Conservation (phyloP, 2,797 vertebrate species). For the Melanotaenia nigrans region DNA sequence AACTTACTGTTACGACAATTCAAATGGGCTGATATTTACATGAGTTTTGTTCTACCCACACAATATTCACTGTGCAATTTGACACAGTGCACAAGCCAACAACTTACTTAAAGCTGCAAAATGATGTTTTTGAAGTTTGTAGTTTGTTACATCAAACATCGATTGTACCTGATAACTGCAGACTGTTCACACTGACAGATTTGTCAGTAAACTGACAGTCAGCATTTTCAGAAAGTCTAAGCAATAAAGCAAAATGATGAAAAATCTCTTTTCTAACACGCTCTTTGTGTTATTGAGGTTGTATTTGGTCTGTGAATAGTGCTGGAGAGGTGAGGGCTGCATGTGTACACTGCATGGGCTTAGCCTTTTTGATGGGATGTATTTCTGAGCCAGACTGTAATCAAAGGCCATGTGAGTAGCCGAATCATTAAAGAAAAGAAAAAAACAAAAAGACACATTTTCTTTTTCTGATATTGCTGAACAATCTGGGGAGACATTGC, state of each 20-base stretch:
- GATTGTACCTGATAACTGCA: neutral
- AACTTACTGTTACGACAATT: no score
- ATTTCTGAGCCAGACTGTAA: constrained; percentile 26
- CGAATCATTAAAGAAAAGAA: constrained; percentile 30
- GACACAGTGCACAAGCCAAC: no score
- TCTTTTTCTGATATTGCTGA: neutral
- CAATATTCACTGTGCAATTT: neutral
- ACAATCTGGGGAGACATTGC: neutral
- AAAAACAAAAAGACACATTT: neutral
- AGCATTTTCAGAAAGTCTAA: neutral
- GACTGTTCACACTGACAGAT: no score
- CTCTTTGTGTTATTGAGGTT: constrained; percentile 14
- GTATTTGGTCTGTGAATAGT: constrained; percentile 8
- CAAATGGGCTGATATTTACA: no score
- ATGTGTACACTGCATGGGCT: constrained; percentile 30
- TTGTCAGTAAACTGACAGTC: neutral
- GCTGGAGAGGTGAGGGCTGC: constrained; percentile 6
- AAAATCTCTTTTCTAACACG: neutral
- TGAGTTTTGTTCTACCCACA: neutral
- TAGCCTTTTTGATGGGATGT: constrained; percentile 24
- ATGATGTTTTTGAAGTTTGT: neutral
- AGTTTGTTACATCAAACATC: neutral
- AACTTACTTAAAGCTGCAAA: neutral
- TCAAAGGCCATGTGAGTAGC: constrained; percentile 37
- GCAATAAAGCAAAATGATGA: constrained; percentile 5